Evolutionary conservation across 2,797 vertebrate species (phyloP).

Genomic region (Labeo calbasu): DNA sequence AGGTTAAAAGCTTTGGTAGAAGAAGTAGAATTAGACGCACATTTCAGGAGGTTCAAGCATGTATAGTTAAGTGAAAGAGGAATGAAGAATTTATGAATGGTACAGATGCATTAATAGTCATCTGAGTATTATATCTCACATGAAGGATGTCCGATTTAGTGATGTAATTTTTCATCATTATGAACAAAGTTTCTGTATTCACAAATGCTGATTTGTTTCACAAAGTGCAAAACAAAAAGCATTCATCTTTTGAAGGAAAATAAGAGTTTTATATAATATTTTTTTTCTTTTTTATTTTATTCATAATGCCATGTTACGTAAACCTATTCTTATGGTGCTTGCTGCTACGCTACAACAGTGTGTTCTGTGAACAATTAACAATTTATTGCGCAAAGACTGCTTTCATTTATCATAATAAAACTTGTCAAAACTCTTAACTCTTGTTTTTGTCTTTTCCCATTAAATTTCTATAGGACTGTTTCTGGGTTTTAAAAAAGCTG

Average conservation of each 20-base stretch:
- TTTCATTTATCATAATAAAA: conserved; percentile 43
- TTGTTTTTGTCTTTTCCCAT: neutral
- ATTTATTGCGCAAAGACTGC: conserved; percentile 28
- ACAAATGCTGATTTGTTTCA: conserved; percentile 35
- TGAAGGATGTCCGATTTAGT: conserved; percentile 37
- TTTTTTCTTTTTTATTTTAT: conserved; percentile 22
- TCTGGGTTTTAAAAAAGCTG: neutral
- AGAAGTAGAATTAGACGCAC: conserved; percentile 22
- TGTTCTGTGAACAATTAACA: conserved; percentile 52
- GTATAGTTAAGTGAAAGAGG: conserved; percentile 1
- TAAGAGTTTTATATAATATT: conserved; percentile 38
- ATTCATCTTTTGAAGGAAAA: conserved; percentile 34
- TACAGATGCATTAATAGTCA: conserved; percentile 16
- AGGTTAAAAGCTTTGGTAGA: conserved; percentile 38
- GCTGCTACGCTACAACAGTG: conserved; percentile 30
- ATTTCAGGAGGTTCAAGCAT: conserved; percentile 28
- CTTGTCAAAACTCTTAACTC: neutral
- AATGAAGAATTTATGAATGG: conserved; percentile 10
- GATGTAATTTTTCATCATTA: conserved; percentile 23
- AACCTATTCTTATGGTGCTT: conserved; percentile 49
- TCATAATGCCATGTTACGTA: conserved; percentile 8
- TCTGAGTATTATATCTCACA: conserved; percentile 33
- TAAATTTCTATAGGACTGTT: neutral
- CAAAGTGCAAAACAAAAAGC: conserved; percentile 22
- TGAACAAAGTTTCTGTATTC: conserved; percentile 12